A percentile compares a stretch with the other conserved stretches of the same genome.
Evolutionary conservation across 2,888 invertebrate species (phyloP).

Genomic region (Tineola bisselliella): DNA sequence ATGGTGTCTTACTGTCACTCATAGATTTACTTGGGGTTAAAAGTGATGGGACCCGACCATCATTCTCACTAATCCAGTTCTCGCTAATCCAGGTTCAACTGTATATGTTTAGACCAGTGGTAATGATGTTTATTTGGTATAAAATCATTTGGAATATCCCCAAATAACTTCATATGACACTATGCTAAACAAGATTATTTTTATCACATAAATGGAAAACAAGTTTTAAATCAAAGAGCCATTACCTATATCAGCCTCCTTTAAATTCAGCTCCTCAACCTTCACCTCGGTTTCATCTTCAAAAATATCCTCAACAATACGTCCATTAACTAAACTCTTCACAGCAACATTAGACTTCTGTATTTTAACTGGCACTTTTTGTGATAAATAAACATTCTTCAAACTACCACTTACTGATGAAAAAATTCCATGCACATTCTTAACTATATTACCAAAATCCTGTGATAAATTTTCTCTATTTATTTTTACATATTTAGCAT

Average conservation of each 20-base stretch:
- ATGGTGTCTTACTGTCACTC: too few species aligned
- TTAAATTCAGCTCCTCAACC: background rate
- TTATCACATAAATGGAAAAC: too few species aligned
- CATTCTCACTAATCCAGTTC: too few species aligned
- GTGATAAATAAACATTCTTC: conserved; percentile 50
- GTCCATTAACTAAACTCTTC: conserved; percentile 28
- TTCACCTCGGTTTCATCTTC: conserved; percentile 32
- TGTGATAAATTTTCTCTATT: conserved; percentile 52
- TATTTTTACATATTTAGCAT: conserved; percentile 34
- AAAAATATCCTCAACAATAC: conserved; percentile 55
- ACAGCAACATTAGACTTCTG: conserved; percentile 28
- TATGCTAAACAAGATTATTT: too few species aligned
- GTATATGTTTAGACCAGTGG: too few species aligned
- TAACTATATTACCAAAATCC: conserved; percentile 55
- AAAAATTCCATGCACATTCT: conserved; percentile 62
- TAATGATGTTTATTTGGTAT: too few species aligned
- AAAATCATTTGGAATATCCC: too few species aligned
- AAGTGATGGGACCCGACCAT: too few species aligned
- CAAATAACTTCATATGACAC: too few species aligned
- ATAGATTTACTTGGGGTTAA: too few species aligned
- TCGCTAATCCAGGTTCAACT: too few species aligned
- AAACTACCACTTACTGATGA: conserved; percentile 56
- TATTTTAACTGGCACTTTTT: conserved; percentile 28
- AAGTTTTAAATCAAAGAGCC: too few species aligned
- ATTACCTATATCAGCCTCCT: background rate